Base-by-base conservation (phyloP, 2,113 vertebrate genomes). In the Oostethus manadensis region DNA sequence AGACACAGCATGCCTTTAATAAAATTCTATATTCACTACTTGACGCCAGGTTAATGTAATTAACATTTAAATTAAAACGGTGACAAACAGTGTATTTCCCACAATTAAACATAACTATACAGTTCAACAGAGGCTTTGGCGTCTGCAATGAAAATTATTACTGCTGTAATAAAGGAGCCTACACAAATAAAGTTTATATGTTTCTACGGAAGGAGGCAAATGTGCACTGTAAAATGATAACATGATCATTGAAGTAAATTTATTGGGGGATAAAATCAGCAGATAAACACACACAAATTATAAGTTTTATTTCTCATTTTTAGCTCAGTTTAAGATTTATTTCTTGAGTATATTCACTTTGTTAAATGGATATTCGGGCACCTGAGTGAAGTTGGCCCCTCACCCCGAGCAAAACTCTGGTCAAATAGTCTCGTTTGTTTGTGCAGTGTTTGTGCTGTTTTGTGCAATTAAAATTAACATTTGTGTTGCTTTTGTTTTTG, bases 11-110 rank as follows among this genome's bases (percentile, higher is more conserved):
- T 18, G 50, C 51, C 26, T 68, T 69, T 46, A 60, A 60, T 35
- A 35, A 35, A 35, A 35, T 35, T 5, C 7, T 10, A 35, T 35
- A 35, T 8, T 35, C 33, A 35, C 33, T 35, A 35, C 33, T 35
- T 10, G 7, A 35, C n/a, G n/a, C n/a, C n/a, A n/a, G n/a, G n/a
- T n/a, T n/a, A n/a, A n/a, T n/a, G n/a, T n/a, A n/a, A 35, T 35
- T 1, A 35, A 35, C 33, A 35, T 35, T 35, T 35, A 8, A 10
- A 35, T 35, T 35, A 64, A 69, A 18, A 59, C 58, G 11, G 72
- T 70, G 64, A 56, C 22, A 64, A 57, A n/a, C n/a, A n/a, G n/a
- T 46, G 20, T 21, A 56, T 60, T 23, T 43, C 21, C 22, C 20
- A 18, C 35, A 40, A 26, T 44, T n/a, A n/a, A n/a, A n/a, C n/a